Evolutionary conservation across 2,113 vertebrate species (phyloP).

Genomic region (Pseudorasbora parva): DNA sequence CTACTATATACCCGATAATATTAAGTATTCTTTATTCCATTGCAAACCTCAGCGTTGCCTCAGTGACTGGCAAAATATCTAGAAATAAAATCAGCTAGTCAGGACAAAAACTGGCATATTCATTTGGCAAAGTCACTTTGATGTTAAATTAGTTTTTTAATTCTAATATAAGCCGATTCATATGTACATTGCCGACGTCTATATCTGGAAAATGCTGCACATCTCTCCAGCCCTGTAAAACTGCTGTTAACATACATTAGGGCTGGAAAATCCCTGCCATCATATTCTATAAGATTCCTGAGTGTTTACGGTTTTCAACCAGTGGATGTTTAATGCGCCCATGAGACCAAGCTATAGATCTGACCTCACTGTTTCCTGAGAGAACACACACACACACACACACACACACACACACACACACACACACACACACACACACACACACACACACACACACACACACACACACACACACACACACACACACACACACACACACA

Average conservation of each 20-base stretch:
- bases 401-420: no score
- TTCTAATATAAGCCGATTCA: neutral
- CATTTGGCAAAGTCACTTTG: neutral
- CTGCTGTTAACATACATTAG: constrained; percentile 28
- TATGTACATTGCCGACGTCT: neutral
- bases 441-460: no score
- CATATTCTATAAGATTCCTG: constrained; percentile 57
- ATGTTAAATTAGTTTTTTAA: neutral
- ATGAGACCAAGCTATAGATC: constrained; percentile 56
- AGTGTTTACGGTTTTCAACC: constrained; percentile 36
- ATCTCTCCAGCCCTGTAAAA: constrained; percentile 28
- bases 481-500: no score
- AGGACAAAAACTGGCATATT: constrained; percentile 1
- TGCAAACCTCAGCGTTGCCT: neutral
- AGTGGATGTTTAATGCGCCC: constrained; percentile 67
- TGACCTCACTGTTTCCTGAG: constrained; percentile 63
- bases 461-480: no score
- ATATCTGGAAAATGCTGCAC: constrained; percentile 5
- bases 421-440: no score
- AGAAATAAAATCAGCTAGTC: neutral
- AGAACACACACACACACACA: neutral
- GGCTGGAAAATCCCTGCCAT: constrained; percentile 59
- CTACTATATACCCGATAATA: neutral
- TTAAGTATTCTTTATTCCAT: neutral
- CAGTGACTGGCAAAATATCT: neutral